Evolutionary conservation across 2,888 invertebrate species (phyloP).

Genomic region (Hirudinaria manillensis): DNA sequence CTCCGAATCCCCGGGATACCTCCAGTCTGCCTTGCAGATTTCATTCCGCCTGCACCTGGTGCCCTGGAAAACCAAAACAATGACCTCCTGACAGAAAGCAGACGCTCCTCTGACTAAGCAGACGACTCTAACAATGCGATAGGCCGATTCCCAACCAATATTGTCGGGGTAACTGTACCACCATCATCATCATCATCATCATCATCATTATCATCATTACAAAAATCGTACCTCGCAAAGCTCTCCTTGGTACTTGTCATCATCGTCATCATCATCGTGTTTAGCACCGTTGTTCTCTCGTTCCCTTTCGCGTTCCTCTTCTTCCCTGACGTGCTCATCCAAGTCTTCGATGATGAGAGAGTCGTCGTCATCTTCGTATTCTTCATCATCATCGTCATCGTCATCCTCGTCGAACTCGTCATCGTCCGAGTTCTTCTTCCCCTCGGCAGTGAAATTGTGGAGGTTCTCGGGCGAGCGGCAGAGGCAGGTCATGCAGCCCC

Average conservation of each 20-base stretch:
- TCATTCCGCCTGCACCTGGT: slow-evolving; percentile 11
- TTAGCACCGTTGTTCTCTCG: too few relatives aligned
- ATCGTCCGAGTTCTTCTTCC: background rate
- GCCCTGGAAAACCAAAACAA: background rate
- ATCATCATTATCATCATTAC: background rate
- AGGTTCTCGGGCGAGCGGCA: background rate
- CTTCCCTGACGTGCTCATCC: background rate
- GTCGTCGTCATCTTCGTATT: slow-evolving; percentile 9
- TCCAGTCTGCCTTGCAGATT: slow-evolving; percentile 6
- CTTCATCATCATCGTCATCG: background rate
- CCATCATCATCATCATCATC: too few relatives aligned
- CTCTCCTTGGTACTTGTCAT: background rate
- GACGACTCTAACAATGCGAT: too few relatives aligned
- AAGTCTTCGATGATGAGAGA: background rate
- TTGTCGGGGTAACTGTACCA: too few relatives aligned
- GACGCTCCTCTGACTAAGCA: too few relatives aligned
- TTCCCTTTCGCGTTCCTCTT: background rate
- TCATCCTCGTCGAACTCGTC: slow-evolving; percentile 8
- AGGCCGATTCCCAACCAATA: background rate
- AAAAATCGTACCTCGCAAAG: background rate
- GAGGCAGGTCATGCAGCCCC: slow-evolving; percentile 27
- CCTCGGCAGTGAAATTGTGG: background rate
- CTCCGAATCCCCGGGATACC: background rate
- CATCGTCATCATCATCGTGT: background rate
- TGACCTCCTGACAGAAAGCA: too few relatives aligned